phyloP scores from a whole-genome alignment of 1,140 invertebrate species.

The Drosophila auraria region DNA sequence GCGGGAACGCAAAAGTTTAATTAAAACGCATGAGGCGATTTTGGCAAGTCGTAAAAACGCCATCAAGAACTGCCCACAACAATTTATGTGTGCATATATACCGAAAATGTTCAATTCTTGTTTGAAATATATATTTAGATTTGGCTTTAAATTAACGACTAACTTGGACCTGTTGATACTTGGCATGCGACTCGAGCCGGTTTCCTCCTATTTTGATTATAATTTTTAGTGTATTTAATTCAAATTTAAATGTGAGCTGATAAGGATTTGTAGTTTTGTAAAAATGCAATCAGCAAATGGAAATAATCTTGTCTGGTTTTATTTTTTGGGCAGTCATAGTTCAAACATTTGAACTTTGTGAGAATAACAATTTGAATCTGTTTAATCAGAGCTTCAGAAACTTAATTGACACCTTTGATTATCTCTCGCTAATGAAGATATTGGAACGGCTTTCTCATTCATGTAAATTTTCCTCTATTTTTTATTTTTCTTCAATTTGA shows the following conservation, averaged over 20 bases:
- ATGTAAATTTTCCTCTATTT: background rate
- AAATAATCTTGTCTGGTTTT: constrained; percentile 5
- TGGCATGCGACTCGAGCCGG: constrained; percentile 24
- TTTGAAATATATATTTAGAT: constrained; percentile 23
- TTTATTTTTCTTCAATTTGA: background rate
- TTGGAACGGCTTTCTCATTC: constrained; percentile 3
- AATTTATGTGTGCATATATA: constrained; percentile 35
- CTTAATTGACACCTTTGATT: constrained; percentile 4
- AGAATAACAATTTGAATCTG: background rate
- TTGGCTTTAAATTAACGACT: constrained; percentile 25
- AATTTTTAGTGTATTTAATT: constrained; percentile 28
- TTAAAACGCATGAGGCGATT: constrained; percentile 36
- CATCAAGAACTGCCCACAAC: constrained; percentile 18
- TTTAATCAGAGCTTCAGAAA: background rate
- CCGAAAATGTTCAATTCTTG: constrained; percentile 11
- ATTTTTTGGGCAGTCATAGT: background rate
- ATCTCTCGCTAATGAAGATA: background rate
- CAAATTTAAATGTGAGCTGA: constrained; percentile 17
- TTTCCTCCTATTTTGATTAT: constrained; percentile 25
- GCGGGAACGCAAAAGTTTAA: constrained; percentile 34
- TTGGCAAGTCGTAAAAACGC: constrained; percentile 42
- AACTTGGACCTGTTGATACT: constrained; percentile 38
- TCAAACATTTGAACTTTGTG: background rate
- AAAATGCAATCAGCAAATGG: constrained; percentile 16
- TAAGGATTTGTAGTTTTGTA: constrained; percentile 22